Evolutionary conservation across 2,888 invertebrate species (phyloP).

Genomic region (Orchestes rusci): DNA sequence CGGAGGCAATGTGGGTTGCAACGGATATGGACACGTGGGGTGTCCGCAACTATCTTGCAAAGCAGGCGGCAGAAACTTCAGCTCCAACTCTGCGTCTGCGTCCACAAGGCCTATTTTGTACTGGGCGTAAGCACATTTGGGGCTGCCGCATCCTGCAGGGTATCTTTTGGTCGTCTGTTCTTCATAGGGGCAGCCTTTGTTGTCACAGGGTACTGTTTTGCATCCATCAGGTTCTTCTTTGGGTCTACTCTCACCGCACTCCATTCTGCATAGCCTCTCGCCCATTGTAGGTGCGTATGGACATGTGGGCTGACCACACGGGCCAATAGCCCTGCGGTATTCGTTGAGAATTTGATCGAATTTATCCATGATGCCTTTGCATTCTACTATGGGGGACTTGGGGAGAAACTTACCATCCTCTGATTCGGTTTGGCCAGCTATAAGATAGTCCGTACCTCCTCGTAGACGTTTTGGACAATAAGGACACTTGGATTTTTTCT

Average conservation of each 20-base stretch:
- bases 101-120: slow-evolving; percentile 36
- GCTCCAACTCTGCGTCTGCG: slow-evolving; percentile 33
- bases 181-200: slow-evolving; percentile 28
- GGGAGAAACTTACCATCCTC: slow-evolving; percentile 10
- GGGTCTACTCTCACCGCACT: slow-evolving; percentile 26
- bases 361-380: slow-evolving; percentile 40
- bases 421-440: not conserved
- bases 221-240: slow-evolving; percentile 13
- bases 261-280: slow-evolving; percentile 33
- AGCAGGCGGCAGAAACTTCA: slow-evolving; percentile 32
- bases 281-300: slow-evolving; percentile 36
- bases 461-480: slow-evolving; percentile 15
- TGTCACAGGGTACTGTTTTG: slow-evolving; percentile 27
- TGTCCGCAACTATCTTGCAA: slow-evolving; percentile 34
- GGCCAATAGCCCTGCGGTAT: slow-evolving; percentile 37
- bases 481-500: slow-evolving; percentile 9
- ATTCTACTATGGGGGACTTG: slow-evolving; percentile 35
- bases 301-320: slow-evolving; percentile 39
- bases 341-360: slow-evolving; percentile 37
- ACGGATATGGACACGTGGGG: slow-evolving; percentile 35
- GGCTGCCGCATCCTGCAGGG: slow-evolving; percentile 36
- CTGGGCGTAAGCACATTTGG: slow-evolving; percentile 38
- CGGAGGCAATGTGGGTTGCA: slow-evolving; percentile 34
- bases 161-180: slow-evolving; percentile 23
- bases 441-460: slow-evolving; percentile 20